A percentile compares a stretch with the other conserved stretches of the same genome.
These are phyloP conservation scores for Bedellia somnulentella DNA, from an alignment of 2,888 invertebrate genomes.

Conservation along the genomic window DNA sequence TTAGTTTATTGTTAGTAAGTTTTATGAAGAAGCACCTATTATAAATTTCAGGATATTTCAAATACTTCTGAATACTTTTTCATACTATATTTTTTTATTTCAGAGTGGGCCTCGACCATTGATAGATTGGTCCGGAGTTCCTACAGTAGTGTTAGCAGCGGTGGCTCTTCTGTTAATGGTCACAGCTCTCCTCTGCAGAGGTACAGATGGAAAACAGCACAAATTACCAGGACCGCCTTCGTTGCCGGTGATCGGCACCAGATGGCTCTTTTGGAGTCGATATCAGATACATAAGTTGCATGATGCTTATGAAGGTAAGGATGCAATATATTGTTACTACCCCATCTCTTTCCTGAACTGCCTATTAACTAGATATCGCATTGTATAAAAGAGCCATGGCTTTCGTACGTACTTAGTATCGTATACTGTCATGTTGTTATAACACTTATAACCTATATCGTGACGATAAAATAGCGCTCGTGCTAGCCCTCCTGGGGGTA, in stretches of 20 bases:
- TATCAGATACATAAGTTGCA: conserved; percentile 76
- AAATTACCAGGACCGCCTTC: conserved; percentile 73
- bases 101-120: conserved; percentile 38
- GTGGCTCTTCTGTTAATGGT: conserved; percentile 26
- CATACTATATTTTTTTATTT: too few species aligned
- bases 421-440: too few species aligned
- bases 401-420: too few species aligned
- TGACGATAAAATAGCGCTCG: too few species aligned
- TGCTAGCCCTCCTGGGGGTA: too few species aligned
- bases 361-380: too few species aligned
- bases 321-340: conserved; percentile 1
- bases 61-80: too few species aligned
- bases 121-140: conserved; percentile 45
- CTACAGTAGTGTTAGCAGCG: conserved; percentile 32
- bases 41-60: too few species aligned
- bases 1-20: too few species aligned
- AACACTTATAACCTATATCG: too few species aligned
- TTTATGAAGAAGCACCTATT: too few species aligned
- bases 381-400: too few species aligned
- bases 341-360: conserved; percentile 5
- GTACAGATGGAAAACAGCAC: conserved; percentile 21
- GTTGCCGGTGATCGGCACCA: conserved; percentile 75
- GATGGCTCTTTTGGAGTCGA: conserved; percentile 74
- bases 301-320: conserved; percentile 74
- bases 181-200: conserved; percentile 25